Conservation (phyloP, 1,140 invertebrate species). For the Spodoptera frugiperda region DNA sequence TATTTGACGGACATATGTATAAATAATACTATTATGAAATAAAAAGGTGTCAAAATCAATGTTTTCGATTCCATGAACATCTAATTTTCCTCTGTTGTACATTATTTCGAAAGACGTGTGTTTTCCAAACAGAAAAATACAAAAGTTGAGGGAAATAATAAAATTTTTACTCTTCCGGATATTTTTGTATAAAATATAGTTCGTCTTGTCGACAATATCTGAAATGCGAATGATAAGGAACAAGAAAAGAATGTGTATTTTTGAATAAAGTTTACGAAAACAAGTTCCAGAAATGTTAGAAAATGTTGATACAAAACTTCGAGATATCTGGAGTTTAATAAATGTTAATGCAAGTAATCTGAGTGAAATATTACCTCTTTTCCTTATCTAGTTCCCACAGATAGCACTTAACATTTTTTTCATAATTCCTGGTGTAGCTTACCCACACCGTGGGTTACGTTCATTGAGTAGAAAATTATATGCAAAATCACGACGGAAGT, state of each 20-base stretch:
- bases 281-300: not conserved
- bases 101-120: no score
- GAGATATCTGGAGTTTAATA: not conserved
- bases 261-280: not conserved
- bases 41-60: no score
- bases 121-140: no score
- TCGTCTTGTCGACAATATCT: not conserved
- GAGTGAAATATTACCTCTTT: not conserved
- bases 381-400: constrained; percentile 3
- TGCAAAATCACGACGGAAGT: constrained; percentile 79
- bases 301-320: not conserved
- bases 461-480: constrained; percentile 81
- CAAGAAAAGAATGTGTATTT: not conserved
- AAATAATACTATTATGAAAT: no score
- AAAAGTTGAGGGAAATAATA: not conserved
- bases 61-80: no score
- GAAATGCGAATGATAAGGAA: not conserved
- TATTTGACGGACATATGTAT: no score
- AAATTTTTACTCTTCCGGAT: not conserved
- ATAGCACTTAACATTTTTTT: constrained; percentile 27
- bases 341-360: not conserved
- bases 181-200: not conserved
- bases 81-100: no score
- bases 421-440: constrained; percentile 25
- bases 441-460: constrained; percentile 60